Evolutionary conservation across 1,140 invertebrate species (phyloP).

Genomic region (Heliconius himera): DNA sequence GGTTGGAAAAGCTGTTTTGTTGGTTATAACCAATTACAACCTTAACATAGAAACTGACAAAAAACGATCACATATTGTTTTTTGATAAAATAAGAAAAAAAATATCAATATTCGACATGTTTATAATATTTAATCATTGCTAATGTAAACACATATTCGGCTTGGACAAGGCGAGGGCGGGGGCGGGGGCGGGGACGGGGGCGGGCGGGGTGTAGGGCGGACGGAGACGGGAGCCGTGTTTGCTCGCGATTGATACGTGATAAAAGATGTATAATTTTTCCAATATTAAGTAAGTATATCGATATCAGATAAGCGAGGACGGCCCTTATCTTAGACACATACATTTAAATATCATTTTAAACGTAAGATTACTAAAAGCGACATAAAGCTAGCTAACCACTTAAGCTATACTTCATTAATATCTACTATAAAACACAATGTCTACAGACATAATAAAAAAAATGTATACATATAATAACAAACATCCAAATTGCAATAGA

Average conservation of each 20-base stretch:
- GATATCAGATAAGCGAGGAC: slow-evolving; percentile 35
- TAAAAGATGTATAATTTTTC: slow-evolving; percentile 50
- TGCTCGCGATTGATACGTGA: slow-evolving; percentile 34
- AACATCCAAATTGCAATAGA: background rate
- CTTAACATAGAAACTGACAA: background rate
- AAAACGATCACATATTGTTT: too few species aligned
- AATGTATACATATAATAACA: background rate
- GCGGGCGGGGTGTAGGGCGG: background rate
- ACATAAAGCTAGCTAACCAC: slow-evolving; percentile 26
- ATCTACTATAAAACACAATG: too few species aligned
- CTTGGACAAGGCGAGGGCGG: background rate
- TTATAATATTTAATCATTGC: background rate
- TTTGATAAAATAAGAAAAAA: too few species aligned
- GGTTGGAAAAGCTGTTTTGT: too few species aligned
- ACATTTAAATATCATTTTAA: slow-evolving; percentile 49
- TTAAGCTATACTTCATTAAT: background rate
- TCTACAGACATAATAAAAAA: background rate
- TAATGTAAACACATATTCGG: background rate
- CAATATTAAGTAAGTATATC: slow-evolving; percentile 38
- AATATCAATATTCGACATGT: background rate
- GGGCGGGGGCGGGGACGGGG: background rate
- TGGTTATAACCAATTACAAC: too few species aligned
- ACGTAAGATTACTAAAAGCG: slow-evolving; percentile 41
- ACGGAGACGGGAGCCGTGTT: slow-evolving; percentile 59
- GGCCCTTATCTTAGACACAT: slow-evolving; percentile 45